phyloP scores from a whole-genome alignment of 2,113 vertebrate species.

The Eidolon helvum region DNA sequence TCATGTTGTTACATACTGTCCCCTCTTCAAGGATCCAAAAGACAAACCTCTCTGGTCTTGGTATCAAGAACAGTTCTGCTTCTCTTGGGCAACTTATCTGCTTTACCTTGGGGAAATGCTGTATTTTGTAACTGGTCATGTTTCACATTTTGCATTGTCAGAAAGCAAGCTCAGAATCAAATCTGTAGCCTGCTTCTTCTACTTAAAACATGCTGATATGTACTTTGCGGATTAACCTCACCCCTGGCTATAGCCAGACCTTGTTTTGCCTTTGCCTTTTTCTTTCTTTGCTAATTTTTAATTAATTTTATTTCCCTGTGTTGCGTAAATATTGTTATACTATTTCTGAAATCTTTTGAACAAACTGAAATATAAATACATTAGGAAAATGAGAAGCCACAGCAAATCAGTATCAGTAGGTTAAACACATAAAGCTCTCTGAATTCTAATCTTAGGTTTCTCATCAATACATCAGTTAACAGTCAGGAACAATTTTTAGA shows the following conservation, averaged over 20 bases:
- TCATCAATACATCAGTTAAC: not conserved
- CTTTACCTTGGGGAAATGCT: not conserved
- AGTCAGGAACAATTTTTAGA: not conserved
- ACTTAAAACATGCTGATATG: not conserved
- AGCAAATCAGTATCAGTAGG: not conserved
- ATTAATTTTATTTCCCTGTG: slow-evolving; percentile 4
- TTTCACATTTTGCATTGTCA: not conserved
- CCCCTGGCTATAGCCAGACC: not conserved
- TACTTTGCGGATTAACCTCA: not conserved
- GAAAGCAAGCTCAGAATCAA: not conserved
- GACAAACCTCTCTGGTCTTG: not conserved
- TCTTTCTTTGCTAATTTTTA: not conserved
- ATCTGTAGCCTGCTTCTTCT: not conserved
- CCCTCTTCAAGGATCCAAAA: not conserved
- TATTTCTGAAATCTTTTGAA: not conserved
- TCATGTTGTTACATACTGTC: not conserved
- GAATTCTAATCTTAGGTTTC: not conserved
- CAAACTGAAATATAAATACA: not conserved
- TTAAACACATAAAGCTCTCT: not conserved
- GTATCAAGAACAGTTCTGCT: not conserved
- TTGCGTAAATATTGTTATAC: not conserved
- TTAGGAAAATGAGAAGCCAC: not conserved
- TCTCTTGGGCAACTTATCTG: not conserved
- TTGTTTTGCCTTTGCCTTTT: not conserved
- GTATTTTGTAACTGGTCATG: not conserved